phyloP scores from a whole-genome alignment of 2,113 vertebrate species.

The Dasyornis broadbenti region DNA sequence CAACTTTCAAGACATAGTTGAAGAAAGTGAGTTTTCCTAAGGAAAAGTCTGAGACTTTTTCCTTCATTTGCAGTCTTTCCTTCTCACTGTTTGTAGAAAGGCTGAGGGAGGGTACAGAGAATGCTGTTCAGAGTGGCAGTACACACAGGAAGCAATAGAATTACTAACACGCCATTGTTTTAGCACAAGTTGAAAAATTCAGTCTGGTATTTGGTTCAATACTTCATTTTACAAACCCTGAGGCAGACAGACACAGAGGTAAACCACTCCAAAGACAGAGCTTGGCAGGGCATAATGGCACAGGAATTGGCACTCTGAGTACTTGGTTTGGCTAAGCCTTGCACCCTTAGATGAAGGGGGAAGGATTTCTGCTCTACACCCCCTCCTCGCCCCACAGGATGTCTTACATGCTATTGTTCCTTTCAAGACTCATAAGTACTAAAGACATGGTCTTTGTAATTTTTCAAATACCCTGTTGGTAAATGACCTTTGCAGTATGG shows the following conservation, averaged over 20 bases:
- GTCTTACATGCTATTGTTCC: background rate
- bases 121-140: background rate
- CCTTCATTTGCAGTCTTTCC: background rate
- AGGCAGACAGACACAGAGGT: background rate
- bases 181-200: background rate
- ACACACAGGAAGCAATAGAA: background rate
- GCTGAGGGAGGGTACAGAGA: background rate
- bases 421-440: background rate
- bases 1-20: background rate
- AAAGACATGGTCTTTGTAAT: background rate
- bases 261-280: background rate
- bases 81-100: background rate
- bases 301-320: background rate
- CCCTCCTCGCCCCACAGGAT: too few species aligned
- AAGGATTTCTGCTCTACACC: background rate
- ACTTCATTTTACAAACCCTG: background rate
- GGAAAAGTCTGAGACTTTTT: background rate
- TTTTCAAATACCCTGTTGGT: slow-evolving; percentile 46
- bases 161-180: background rate
- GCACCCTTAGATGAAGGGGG: background rate
- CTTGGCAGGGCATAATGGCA: background rate
- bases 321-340: slow-evolving; percentile 28
- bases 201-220: background rate
- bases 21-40: background rate
- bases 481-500: slow-evolving; percentile 52